Evolutionary conservation across 37 sponge, comb jelly and placozoan species (phyloP), one percentile per base, ranked within the genome.

Genomic region (Geodia barretti): DNA sequence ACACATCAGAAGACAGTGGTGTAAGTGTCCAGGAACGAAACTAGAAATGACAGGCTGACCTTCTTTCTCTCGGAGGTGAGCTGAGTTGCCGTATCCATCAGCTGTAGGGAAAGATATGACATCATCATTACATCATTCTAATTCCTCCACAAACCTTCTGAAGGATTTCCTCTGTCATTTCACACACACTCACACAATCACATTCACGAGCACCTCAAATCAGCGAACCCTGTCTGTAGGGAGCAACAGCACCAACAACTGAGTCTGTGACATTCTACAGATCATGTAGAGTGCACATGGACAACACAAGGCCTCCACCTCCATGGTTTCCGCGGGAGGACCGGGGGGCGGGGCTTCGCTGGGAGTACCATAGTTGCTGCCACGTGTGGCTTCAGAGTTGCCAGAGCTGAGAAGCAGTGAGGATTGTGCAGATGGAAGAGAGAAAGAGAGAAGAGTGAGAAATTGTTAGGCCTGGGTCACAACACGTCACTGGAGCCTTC

Each of bases 51-150:
- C 37, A 66, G 32, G 7, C 65, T 29, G 39, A 92, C 92, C 94
- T 97, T 99, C 88, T 97, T 99, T 54, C 99, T 82, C 40, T 94
- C 95, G 36, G 99, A 90, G 20, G 99, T 99, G 32, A 99, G 81
- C 65, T 77, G 64, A 62, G 92, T 84, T 65, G 96, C 91, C 28
- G 97, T 97, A 11, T 94, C 97, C 80, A 92, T 89, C 24, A 99
- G 95, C 89, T 95, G 76, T 63, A 66, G 24, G 69, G 35, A 28
- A 29, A 61, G 32, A 2, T 24, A 59, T 30, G 64, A n/a, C 32
- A 75, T n/a, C 58, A 69, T 67, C 60, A 79, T 41, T 30, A 34
- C 24, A 60, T 35, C 87, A 61, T 39, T 2, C 26, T 23, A 39
- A 74, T 29, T 8, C 28, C 28, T 21, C 25, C 32, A 2, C 31